Conservation (phyloP, 2,113 vertebrate genomes). For the Serilophus lunatus region DNA sequence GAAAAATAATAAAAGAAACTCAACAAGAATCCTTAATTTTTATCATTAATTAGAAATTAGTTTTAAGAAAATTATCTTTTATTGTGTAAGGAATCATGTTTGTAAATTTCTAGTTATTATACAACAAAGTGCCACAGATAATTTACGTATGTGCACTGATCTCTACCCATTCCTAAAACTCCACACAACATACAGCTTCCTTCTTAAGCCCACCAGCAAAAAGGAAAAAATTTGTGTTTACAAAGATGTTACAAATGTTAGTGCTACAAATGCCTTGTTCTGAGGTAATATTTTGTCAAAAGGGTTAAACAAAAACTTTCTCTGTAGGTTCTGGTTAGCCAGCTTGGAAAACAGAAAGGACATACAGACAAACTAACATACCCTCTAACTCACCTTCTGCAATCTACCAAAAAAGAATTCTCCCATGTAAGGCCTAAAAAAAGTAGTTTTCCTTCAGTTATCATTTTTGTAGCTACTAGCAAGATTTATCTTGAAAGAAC, state of each 20-base stretch:
- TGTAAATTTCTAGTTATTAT: background rate
- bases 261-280: background rate
- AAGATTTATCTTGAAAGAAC: slow-evolving; percentile 37
- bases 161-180: background rate
- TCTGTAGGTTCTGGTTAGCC: slow-evolving; percentile 9
- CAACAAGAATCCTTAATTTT: background rate
- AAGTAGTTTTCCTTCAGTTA: background rate
- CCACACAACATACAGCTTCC: background rate
- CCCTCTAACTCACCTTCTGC: slow-evolving; percentile 60
- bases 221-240: background rate
- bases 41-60: background rate
- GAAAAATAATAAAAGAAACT: background rate
- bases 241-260: too few species aligned
- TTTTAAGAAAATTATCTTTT: background rate
- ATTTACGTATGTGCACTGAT: background rate
- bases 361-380: slow-evolving; percentile 66
- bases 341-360: background rate
- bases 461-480: background rate
- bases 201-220: background rate
- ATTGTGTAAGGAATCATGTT: background rate
- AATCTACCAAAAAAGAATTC: slow-evolving; percentile 3
- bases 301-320: background rate
- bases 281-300: background rate
- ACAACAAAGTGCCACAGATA: background rate
- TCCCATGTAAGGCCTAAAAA: background rate